Conservation (phyloP, 2,113 vertebrate species). For the Rhagologus leucostigma region DNA sequence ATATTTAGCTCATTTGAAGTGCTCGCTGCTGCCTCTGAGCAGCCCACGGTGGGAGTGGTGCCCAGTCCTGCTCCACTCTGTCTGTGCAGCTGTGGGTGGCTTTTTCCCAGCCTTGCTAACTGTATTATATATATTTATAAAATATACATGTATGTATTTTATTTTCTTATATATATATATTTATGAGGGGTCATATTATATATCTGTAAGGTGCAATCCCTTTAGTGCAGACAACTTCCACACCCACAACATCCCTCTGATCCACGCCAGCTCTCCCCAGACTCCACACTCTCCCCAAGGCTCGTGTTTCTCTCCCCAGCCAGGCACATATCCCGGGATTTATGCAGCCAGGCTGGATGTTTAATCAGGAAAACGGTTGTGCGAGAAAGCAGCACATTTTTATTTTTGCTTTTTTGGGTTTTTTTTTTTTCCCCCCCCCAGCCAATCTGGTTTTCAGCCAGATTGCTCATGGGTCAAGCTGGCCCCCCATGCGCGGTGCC, state of each 20-base stretch:
- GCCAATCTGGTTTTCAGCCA: not conserved
- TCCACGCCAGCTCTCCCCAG: not conserved
- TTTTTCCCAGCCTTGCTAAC: not conserved
- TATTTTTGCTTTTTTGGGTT: rapidly evolving
- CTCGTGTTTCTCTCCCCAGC: not conserved
- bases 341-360: not conserved
- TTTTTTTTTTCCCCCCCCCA: not conserved
- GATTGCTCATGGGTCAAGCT: not conserved
- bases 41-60: not conserved
- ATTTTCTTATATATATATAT: not conserved
- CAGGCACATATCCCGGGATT: not conserved
- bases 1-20: not conserved
- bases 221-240: not conserved
- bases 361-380: not conserved
- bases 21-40: not conserved
- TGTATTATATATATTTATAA: not conserved
- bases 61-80: not conserved
- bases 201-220: rapidly evolving
- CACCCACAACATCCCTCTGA: rapidly evolving
- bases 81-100: not conserved
- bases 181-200: not conserved
- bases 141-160: not conserved
- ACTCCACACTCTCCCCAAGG: not conserved
- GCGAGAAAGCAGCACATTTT: not conserved
- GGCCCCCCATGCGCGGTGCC: rapidly evolving